phyloP scores from a whole-genome alignment of 2,113 vertebrate genomes.

The Heterotis niloticus region DNA sequence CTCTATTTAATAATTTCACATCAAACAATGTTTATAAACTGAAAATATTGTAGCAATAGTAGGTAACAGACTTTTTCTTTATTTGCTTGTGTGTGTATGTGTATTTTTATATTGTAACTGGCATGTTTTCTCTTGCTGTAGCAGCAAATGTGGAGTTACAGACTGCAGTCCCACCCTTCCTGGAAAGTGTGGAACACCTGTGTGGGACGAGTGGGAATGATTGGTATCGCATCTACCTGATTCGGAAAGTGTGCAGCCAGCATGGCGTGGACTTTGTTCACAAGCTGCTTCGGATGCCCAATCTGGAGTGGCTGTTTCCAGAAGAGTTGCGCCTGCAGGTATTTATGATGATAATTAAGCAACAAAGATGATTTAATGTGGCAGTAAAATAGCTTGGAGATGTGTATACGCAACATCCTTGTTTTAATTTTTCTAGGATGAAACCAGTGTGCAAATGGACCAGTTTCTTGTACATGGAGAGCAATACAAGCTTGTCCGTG shows the following conservation, averaged over 20 bases:
- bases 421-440: constrained; percentile 35
- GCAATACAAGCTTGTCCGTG: constrained; percentile 71
- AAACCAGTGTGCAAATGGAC: constrained; percentile 64
- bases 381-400: background rate
- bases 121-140: constrained; percentile 20
- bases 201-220: constrained; percentile 60
- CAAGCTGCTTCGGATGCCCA: constrained; percentile 53
- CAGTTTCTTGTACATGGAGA: constrained; percentile 73
- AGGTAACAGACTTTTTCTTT: too few species aligned
- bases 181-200: constrained; percentile 58
- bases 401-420: too few species aligned
- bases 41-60: background rate
- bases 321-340: constrained; percentile 69
- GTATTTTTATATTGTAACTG: background rate
- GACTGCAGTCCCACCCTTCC: constrained; percentile 39
- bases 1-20: background rate
- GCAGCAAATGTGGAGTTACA: constrained; percentile 35
- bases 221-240: constrained; percentile 82
- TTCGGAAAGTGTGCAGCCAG: constrained; percentile 72
- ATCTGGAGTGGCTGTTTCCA: constrained; percentile 79
- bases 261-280: constrained; percentile 75
- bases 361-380: background rate
- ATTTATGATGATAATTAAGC: background rate
- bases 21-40: too few species aligned
- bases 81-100: too few species aligned